These are phyloP conservation scores for Saccostrea cuccullata DNA, from an alignment of 1,140 invertebrate genomes.

Conservation along the genomic window DNA sequence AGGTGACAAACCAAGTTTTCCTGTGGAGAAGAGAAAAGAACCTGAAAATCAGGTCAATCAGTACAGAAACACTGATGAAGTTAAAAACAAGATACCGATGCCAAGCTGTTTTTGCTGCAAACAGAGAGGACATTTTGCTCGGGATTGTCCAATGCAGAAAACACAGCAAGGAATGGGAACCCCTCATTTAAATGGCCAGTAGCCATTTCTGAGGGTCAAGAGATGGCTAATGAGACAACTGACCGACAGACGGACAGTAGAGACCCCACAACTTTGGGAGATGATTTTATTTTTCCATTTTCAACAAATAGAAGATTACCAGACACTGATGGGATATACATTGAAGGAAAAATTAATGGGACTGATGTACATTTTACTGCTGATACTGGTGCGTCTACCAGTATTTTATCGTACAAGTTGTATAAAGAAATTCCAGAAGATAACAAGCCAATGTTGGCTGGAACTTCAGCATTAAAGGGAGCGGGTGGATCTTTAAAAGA, in stretches of 20 bases:
- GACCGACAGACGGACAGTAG: background rate
- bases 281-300: background rate
- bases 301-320: background rate
- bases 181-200: background rate
- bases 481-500: background rate
- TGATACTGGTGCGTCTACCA: slow-evolving; percentile 40
- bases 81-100: too few relatives aligned
- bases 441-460: slow-evolving; percentile 5
- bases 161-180: too few relatives aligned
- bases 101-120: too few relatives aligned
- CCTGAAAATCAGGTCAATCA: too few relatives aligned
- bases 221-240: background rate
- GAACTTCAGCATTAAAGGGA: background rate
- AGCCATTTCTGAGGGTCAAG: slow-evolving; percentile 10
- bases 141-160: too few relatives aligned
- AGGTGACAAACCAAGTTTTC: too few relatives aligned
- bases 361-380: slow-evolving; percentile 14
- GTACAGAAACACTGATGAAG: too few relatives aligned
- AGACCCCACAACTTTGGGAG: background rate
- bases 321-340: slow-evolving; percentile 25
- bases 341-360: slow-evolving; percentile 25
- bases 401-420: background rate
- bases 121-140: too few relatives aligned
- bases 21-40: too few relatives aligned
- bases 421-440: background rate